Base-by-base conservation (phyloP, 1,140 invertebrate species). In the Homalodisca vitripennis region DNA sequence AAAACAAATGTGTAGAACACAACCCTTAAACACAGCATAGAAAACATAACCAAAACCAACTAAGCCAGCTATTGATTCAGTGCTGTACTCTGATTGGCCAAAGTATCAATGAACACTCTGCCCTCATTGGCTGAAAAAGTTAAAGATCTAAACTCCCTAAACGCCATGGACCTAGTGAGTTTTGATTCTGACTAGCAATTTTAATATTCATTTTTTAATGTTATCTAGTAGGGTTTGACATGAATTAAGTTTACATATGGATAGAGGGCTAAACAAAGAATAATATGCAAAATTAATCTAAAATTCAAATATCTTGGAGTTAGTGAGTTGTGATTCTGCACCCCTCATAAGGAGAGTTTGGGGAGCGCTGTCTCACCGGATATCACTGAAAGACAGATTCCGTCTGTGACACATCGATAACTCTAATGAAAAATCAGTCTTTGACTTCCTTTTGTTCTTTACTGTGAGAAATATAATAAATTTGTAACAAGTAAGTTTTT, bases 241-340 rank as follows among this genome's bases (percentile, higher is more conserved):
- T 26, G 20, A 47, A 66, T 24, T 46, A 24, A n/a, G 41, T 48
- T 20, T 27, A 66, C n/a, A 46, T 27, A 41, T 66, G 14, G 48
- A 47, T 66, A 26, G 46, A 20, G 10, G 12, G n/a, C 14, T 14
- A 48, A 46, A 20, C n/a, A 48, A 48, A 48, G 24, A 30, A 51
- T 66, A 17, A 51, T 24, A 10, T 26, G 24, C 6, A n/a, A 66
- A 14, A 17, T 17, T n/a, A 26, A 66, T 20, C 32, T 24, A 20
- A 48, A 47, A 30, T 47, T 47, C 26, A 6, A 26, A 14, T 47
- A 47, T 48, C 27, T 48, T 66, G 64, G 64, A 66, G 13, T 29
- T 48, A 26, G 64, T 66, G 64, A 66, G 14, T 66, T 66, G 46
- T 66, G 64, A 66, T 66, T 66, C n/a, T n/a, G n/a, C n/a, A n/a